Evolutionary conservation across 2,797 vertebrate species (phyloP).

Genomic region (Avahi laniger): DNA sequence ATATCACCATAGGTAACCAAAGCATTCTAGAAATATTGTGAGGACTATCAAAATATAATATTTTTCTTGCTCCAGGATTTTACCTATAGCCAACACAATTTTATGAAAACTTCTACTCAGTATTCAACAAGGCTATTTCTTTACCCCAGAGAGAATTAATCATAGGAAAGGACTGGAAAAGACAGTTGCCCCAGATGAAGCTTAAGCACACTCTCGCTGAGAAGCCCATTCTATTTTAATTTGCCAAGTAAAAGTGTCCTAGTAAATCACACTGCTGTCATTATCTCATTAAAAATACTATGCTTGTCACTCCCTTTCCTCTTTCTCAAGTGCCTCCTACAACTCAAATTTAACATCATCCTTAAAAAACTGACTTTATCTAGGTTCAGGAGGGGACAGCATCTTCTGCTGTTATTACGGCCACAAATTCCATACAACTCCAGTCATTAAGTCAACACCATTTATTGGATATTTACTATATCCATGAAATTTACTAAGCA

Average conservation of each 20-base stretch:
- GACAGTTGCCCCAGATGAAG: conserved; percentile 25
- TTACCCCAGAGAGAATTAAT: conserved; percentile 60
- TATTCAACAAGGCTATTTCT: conserved; percentile 54
- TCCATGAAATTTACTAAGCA: conserved; percentile 10
- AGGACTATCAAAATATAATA: neutral
- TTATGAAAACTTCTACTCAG: conserved; percentile 27
- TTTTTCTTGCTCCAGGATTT: conserved; percentile 28
- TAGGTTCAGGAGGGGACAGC: neutral
- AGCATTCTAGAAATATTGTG: conserved; percentile 32
- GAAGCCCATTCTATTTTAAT: conserved; percentile 72
- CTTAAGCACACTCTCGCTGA: neutral
- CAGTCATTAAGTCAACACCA: neutral
- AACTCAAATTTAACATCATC: conserved; percentile 24
- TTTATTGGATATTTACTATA: neutral
- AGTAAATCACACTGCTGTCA: conserved; percentile 60
- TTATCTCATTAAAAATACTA: conserved; percentile 69
- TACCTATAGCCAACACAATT: conserved; percentile 37
- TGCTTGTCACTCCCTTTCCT: conserved; percentile 26
- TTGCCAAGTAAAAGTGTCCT: conserved; percentile 69
- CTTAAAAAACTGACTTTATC: conserved; percentile 43
- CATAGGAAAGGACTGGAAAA: conserved; percentile 53
- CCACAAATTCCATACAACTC: neutral
- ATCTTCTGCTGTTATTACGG: neutral
- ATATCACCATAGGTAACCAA: neutral
- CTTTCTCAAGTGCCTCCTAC: neutral